Evolutionary conservation across 1,140 invertebrate genomes (phyloP).

Genomic region (Leptinotarsa undecemlineata): DNA sequence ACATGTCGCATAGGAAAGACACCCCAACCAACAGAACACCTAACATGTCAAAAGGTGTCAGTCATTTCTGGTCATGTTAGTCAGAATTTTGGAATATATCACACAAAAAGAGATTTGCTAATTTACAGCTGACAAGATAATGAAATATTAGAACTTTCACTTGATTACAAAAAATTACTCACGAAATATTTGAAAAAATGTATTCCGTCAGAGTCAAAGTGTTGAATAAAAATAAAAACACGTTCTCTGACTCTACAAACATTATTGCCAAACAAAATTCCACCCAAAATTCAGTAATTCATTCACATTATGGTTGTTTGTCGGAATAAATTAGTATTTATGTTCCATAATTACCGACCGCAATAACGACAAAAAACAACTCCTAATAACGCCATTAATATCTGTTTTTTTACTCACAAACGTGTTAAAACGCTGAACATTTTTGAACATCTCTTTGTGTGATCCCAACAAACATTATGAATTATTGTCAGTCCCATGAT

Average conservation of each 20-base stretch:
- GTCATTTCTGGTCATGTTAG: too few relatives aligned
- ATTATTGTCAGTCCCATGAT: conserved; percentile 17
- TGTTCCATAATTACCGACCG: conserved; percentile 12
- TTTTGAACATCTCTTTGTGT: conserved; percentile 15
- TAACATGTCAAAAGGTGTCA: too few relatives aligned
- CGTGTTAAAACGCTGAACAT: conserved; percentile 16
- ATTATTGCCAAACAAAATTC: neutral
- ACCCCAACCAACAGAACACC: too few relatives aligned
- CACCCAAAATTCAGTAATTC: neutral
- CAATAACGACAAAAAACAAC: neutral
- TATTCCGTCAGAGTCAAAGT: too few relatives aligned
- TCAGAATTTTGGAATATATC: too few relatives aligned
- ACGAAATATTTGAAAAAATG: too few relatives aligned
- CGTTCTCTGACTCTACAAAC: neutral
- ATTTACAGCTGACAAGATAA: too few relatives aligned
- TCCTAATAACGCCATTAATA: conserved; percentile 16
- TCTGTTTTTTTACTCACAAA: conserved; percentile 5
- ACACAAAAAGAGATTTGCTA: too few relatives aligned
- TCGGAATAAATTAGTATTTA: conserved; percentile 16
- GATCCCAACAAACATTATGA: conserved; percentile 18
- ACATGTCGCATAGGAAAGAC: too few relatives aligned
- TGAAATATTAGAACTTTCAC: too few relatives aligned
- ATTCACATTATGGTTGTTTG: conserved; percentile 1
- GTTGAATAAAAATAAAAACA: too few relatives aligned
- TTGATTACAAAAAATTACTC: too few relatives aligned